phyloP scores from a whole-genome alignment of 2,113 vertebrate species.

The Epinephelus moara region DNA sequence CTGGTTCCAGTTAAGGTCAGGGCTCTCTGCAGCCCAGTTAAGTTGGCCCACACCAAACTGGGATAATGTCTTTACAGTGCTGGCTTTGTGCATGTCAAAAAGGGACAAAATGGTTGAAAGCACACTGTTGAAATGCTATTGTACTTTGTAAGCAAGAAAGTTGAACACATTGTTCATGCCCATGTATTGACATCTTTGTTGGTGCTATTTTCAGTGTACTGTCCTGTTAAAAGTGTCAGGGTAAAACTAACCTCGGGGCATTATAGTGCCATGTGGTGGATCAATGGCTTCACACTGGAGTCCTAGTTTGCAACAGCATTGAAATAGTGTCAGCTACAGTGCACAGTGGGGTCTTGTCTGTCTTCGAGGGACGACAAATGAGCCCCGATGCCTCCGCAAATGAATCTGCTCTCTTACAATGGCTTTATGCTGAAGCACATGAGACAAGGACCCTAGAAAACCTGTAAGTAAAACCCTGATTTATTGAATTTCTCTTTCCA shows the following conservation, averaged over 20 bases:
- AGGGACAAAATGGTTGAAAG: not conserved
- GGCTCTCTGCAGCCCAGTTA: not conserved
- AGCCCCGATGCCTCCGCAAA: slow-evolving; percentile 15
- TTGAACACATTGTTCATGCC: slow-evolving; percentile 29
- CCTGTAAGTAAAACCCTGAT: slow-evolving; percentile 51
- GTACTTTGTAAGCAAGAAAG: not conserved
- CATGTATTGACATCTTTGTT: slow-evolving; percentile 65
- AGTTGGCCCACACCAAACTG: not conserved
- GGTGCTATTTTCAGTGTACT: slow-evolving; percentile 64
- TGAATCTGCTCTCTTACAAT: slow-evolving; percentile 7
- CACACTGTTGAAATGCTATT: not conserved
- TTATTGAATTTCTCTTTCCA: not conserved
- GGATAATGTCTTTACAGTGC: not conserved
- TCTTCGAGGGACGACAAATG: slow-evolving; percentile 32
- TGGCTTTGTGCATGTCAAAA: not conserved
- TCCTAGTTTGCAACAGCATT: slow-evolving; percentile 65
- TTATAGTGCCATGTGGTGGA: slow-evolving; percentile 80
- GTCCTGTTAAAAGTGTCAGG: slow-evolving; percentile 82
- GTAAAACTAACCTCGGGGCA: slow-evolving; percentile 82
- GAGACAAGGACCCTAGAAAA: slow-evolving; percentile 29
- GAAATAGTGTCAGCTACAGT: slow-evolving; percentile 58
- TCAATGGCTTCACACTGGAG: slow-evolving; percentile 80
- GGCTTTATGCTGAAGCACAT: slow-evolving; percentile 1
- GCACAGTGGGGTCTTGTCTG: slow-evolving; percentile 17
- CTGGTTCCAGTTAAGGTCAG: not conserved